These are phyloP conservation scores for Tetragonula clypearis DNA, from an alignment of 1,140 invertebrate species.

Conservation along the genomic window DNA sequence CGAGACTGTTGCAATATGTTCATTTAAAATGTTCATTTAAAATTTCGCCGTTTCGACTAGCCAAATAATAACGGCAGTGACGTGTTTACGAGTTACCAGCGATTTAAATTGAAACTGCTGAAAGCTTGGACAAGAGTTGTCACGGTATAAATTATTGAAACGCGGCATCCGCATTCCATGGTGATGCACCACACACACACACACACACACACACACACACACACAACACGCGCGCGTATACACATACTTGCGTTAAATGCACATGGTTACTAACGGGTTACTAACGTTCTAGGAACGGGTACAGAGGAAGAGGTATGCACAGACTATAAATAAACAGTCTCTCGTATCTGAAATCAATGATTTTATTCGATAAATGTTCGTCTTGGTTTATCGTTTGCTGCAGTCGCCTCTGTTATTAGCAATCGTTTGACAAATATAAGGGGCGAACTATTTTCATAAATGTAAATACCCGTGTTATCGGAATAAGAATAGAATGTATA, in stretches of 20 bases:
- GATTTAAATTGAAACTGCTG: not conserved
- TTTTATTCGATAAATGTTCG: not conserved
- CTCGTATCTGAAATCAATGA: conserved; percentile 40
- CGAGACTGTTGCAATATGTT: no score
- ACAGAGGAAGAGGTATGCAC: not conserved
- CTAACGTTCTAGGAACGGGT: not conserved
- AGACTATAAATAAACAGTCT: conserved; percentile 25
- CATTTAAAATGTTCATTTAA: no score
- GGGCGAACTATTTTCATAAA: not conserved
- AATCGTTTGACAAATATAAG: not conserved
- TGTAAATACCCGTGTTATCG: not conserved
- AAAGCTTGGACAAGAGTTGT: not conserved
- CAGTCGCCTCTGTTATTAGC: not conserved
- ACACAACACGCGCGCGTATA: no score
- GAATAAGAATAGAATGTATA: not conserved
- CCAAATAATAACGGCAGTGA: no score
- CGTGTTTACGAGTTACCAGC: not conserved
- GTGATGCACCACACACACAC: not conserved
- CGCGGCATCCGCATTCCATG: not conserved
- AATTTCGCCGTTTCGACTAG: no score
- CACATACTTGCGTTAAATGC: not conserved
- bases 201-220: no score
- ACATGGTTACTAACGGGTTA: not conserved
- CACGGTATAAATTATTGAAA: not conserved
- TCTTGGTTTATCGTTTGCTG: not conserved